Conservation (phyloP, 2,888 invertebrate genomes). For the Hydrotaea diabolus region DNA sequence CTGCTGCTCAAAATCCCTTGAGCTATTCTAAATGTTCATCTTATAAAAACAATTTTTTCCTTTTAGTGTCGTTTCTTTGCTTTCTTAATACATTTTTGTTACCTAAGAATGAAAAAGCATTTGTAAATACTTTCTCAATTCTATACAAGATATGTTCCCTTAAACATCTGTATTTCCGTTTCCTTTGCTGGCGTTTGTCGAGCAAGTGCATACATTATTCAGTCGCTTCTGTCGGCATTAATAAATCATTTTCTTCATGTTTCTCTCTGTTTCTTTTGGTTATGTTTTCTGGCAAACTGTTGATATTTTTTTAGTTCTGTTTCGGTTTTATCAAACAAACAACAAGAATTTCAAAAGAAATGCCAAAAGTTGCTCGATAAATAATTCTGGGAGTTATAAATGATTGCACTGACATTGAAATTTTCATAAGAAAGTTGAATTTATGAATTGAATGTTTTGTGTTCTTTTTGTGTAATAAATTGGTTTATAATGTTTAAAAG, state of each 20-base stretch:
- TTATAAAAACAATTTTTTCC: neutral
- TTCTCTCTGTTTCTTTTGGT: neutral
- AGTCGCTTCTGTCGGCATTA: conserved; percentile 8
- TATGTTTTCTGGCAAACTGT: neutral
- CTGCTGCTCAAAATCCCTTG: neutral
- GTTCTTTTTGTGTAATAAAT: no score
- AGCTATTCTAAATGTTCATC: neutral
- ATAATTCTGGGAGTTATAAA: neutral
- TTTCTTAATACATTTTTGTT: neutral
- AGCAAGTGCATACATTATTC: neutral
- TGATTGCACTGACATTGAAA: neutral
- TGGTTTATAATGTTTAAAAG: no score
- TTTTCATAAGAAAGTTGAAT: neutral
- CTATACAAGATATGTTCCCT: neutral
- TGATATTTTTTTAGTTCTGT: no score
- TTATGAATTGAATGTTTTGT: neutral
- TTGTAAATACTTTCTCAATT: conserved; percentile 18
- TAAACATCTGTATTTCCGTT: conserved; percentile 1
- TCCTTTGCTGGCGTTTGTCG: neutral
- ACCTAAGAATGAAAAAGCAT: no score
- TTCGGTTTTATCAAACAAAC: neutral
- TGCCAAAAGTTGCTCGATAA: neutral
- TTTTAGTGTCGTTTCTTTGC: neutral
- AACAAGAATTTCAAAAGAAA: neutral
- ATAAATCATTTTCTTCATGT: conserved; percentile 13